Base-by-base conservation (phyloP, 2,113 vertebrate genomes). In the Nibea coibor region DNA sequence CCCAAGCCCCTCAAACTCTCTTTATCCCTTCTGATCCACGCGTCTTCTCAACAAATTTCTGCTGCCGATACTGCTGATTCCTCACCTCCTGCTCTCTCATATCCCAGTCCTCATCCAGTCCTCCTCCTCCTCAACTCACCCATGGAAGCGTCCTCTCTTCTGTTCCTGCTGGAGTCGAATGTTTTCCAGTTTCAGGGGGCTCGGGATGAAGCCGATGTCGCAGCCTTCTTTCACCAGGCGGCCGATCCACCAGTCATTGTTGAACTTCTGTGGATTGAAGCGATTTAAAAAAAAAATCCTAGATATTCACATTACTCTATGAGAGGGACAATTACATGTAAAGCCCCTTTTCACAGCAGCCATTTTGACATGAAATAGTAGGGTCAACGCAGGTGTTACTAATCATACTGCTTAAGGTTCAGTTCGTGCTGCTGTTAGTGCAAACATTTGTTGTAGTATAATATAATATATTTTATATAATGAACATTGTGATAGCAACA, bases 201-300 rank as follows among this genome's bases (percentile, higher is more conserved):
- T 99, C 4, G 98, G 98, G 82, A 99, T 98, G 87, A 99, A 99
- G 86, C 98, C 98, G 10, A 98, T 97, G 90, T 99, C 98, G 22
- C 98, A 98, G 89, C 98, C 98, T 75, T 99, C 98, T 89, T 99
- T 99, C 45, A 99, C 98, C 93, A 98, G 95, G 58, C 97, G 94
- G 54, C 98, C 98, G 89, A 99, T 99, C 98, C 98, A 99, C 98
- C 98, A 99, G 93, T 99, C 98, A 19, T 99, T 99, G 81, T 97
- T 99, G 72, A 99, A 99, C 83, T 99, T 99, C 98, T 99, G 92
- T n/a, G 35, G 15, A 57, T 15, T 0, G 19, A 59, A 35, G 19
- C 43, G 3, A 75, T 0, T 51, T 22, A 64, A 45, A 42, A 42
- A 42, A 42, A 11, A 64, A n/a, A 59, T 4, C 12, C n/a, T 4